phyloP scores from a whole-genome alignment of 2,797 vertebrate species.

The Apogon talboti region DNA sequence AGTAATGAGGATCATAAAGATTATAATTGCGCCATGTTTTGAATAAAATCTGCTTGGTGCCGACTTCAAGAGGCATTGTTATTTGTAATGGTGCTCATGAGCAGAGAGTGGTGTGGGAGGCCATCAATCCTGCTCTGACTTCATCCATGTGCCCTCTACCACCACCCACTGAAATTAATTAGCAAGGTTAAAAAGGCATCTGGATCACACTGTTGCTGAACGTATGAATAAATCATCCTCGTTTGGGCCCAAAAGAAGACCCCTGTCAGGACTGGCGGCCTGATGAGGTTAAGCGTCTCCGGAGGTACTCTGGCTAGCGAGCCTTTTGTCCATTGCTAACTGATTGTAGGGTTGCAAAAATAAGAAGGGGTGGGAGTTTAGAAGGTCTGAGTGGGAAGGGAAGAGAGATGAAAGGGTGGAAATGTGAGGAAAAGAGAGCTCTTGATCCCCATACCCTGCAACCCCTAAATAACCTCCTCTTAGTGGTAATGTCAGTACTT shows the following conservation, averaged over 20 bases:
- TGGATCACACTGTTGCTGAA: slow-evolving; percentile 56
- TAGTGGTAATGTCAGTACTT: slow-evolving; percentile 43
- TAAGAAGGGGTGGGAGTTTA: slow-evolving; percentile 4
- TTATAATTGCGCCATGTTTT: slow-evolving; percentile 17
- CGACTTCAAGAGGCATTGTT: slow-evolving; percentile 5
- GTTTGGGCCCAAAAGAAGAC: slow-evolving; percentile 53
- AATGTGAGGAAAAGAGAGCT: slow-evolving; percentile 15
- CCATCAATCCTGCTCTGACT: slow-evolving; percentile 56
- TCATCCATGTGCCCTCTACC: slow-evolving; percentile 35
- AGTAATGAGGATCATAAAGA: neutral
- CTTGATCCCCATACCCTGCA: slow-evolving; percentile 18
- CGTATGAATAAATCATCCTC: slow-evolving; percentile 73
- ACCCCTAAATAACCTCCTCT: slow-evolving; percentile 38
- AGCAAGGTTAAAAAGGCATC: slow-evolving; percentile 65
- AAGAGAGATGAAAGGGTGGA: slow-evolving; percentile 36
- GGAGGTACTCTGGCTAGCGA: slow-evolving; percentile 27
- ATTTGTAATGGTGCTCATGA: slow-evolving; percentile 7
- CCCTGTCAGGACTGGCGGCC: slow-evolving; percentile 42
- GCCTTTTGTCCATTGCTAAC: slow-evolving; percentile 18
- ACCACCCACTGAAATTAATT: slow-evolving; percentile 74
- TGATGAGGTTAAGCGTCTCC: slow-evolving; percentile 63
- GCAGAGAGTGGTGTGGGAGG: slow-evolving; percentile 27
- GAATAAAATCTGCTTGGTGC: slow-evolving; percentile 9
- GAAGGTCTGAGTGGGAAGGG: slow-evolving; percentile 16
- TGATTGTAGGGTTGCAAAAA: slow-evolving; percentile 22